phyloP scores from a whole-genome alignment of 2,888 invertebrate species.

The Lepidocyrtoides sp. region DNA sequence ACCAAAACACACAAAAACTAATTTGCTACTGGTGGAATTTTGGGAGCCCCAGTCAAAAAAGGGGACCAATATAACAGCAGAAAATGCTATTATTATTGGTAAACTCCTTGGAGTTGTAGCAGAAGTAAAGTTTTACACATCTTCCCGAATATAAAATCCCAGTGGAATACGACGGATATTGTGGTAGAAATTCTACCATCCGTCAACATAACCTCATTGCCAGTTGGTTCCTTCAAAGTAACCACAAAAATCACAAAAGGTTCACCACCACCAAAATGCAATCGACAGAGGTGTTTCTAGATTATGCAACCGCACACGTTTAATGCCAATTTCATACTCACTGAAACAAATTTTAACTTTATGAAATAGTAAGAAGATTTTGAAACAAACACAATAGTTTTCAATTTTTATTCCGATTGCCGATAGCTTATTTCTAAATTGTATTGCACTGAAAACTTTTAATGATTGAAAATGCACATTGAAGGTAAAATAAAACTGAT shows the following conservation, averaged over 20 bases:
- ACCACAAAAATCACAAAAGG: conserved; percentile 67
- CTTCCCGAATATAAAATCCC: conserved; percentile 37
- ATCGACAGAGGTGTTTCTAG: background rate
- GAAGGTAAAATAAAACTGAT: background rate
- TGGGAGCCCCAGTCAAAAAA: background rate
- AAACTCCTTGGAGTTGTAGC: background rate
- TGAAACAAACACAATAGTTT: too few species aligned
- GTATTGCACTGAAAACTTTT: conserved; percentile 3
- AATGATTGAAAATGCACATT: background rate
- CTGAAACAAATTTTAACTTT: too few species aligned
- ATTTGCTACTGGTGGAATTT: background rate
- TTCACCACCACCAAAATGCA: conserved; percentile 27
- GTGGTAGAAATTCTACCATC: conserved; percentile 75
- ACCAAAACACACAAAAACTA: background rate
- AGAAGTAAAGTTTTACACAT: conserved; percentile 6
- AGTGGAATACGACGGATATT: conserved; percentile 73
- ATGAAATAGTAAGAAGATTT: background rate
- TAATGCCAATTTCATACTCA: background rate
- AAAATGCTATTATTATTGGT: background rate
- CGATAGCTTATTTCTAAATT: background rate
- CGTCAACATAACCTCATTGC: conserved; percentile 70
- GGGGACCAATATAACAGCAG: background rate
- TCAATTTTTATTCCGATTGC: background rate
- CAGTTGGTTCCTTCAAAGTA: conserved; percentile 51
- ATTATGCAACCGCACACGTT: background rate